Percentiles rank a stretch among this genome's conserved stretches.
Conservation (phyloP, 2,797 vertebrate genomes). For the Gallinago solitaria region DNA sequence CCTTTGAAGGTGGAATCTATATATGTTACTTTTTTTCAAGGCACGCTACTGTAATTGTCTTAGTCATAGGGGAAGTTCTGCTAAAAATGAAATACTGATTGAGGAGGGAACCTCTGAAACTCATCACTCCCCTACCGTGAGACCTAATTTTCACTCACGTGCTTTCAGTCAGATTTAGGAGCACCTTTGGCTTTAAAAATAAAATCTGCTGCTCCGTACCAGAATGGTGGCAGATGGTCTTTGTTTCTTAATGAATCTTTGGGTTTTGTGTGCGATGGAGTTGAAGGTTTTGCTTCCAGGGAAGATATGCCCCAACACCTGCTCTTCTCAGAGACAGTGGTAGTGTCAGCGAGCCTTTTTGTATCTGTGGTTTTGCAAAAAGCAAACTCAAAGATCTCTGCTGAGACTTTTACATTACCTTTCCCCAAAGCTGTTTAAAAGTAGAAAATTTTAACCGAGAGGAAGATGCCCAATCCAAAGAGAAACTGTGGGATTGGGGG, state of each 20-base stretch:
- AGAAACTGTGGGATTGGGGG: background rate
- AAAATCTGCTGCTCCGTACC: background rate
- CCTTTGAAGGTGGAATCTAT: background rate
- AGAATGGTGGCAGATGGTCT: constrained; percentile 55
- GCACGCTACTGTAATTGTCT: background rate
- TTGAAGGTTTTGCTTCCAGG: constrained; percentile 39
- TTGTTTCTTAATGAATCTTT: constrained; percentile 44
- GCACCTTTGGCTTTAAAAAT: constrained; percentile 4
- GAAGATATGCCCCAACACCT: constrained; percentile 9
- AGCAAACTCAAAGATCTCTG: background rate
- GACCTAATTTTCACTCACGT: constrained; percentile 6
- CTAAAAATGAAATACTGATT: background rate
- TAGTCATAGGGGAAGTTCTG: background rate
- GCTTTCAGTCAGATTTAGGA: background rate
- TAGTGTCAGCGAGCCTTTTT: background rate
- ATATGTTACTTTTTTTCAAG: background rate
- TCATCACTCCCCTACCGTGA: background rate
- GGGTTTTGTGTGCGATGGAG: background rate
- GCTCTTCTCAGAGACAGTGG: background rate
- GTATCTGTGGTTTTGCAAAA: background rate
- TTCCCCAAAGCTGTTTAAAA: background rate
- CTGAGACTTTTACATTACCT: background rate
- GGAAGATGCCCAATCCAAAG: background rate
- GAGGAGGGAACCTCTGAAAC: background rate
- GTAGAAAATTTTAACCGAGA: background rate